phyloP scores from a whole-genome alignment of 1,140 invertebrate genomes.

The Pseudomyrmex concolor region DNA sequence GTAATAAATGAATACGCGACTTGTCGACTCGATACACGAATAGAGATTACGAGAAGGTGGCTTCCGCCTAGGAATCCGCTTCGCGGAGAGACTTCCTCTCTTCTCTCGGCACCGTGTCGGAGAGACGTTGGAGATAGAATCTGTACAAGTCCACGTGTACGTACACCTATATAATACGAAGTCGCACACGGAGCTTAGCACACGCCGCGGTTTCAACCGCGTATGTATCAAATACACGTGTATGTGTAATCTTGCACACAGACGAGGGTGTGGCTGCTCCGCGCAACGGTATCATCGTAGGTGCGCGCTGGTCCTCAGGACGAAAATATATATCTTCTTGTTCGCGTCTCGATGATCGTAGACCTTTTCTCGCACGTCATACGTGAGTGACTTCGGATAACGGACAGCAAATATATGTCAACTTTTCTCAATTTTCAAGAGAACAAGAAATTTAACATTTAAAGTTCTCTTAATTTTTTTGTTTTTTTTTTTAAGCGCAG shows the following conservation, averaged over 20 bases:
- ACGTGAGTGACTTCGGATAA: background rate
- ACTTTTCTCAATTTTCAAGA: conserved; percentile 13
- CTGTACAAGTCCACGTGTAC: conserved; percentile 62
- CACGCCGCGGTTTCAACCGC: conserved; percentile 37
- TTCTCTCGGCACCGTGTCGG: conserved; percentile 44
- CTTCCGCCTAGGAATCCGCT: conserved; percentile 60
- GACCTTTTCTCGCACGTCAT: conserved; percentile 21
- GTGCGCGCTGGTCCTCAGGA: conserved; percentile 76
- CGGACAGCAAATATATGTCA: background rate
- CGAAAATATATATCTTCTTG: conserved; percentile 42
- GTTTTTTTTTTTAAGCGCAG: too few relatives aligned
- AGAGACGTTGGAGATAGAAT: conserved; percentile 68
- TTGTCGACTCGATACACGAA: conserved; percentile 29
- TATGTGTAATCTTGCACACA: conserved; percentile 54
- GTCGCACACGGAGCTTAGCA: conserved; percentile 40
- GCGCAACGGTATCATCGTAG: conserved; percentile 81
- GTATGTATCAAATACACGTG: conserved; percentile 54
- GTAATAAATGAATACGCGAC: conserved; percentile 19
- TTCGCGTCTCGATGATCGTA: conserved; percentile 33
- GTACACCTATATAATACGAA: background rate
- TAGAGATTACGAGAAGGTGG: conserved; percentile 29
- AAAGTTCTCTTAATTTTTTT: background rate
- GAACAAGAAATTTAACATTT: background rate
- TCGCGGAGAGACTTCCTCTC: conserved; percentile 49
- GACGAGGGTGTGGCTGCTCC: conserved; percentile 79